A percentile compares a stretch with the other conserved stretches of the same genome.
Evolutionary conservation across 2,888 invertebrate species (phyloP).

Genomic region (Chrysomela aeneicollis): DNA sequence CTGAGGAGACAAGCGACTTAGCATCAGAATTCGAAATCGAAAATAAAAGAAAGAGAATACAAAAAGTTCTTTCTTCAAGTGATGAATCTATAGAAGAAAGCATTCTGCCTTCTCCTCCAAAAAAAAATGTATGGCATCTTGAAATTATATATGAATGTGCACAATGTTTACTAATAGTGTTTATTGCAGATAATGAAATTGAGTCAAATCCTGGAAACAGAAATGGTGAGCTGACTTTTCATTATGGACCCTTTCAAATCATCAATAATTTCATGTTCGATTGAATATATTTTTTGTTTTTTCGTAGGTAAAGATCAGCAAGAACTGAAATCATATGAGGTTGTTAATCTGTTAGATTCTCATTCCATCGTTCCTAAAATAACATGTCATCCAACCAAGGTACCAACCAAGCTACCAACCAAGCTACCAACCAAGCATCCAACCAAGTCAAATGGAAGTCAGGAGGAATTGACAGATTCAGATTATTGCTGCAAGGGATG

Average conservation of each 20-base stretch:
- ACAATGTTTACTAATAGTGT: slow-evolving; percentile 13
- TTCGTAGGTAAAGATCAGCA: slow-evolving; percentile 12
- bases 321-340: slow-evolving; percentile 3
- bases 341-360: slow-evolving; percentile 6
- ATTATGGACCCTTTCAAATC: slow-evolving; percentile 6
- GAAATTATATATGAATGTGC: not conserved
- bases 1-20: slow-evolving; percentile 28
- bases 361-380: not conserved
- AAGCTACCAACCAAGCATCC: too few relatives aligned
- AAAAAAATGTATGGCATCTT: slow-evolving; percentile 9
- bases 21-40: slow-evolving; percentile 15
- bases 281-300: slow-evolving; percentile 2
- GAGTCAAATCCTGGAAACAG: not conserved
- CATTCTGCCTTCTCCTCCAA: slow-evolving; percentile 13
- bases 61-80: slow-evolving; percentile 27
- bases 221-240: slow-evolving; percentile 17
- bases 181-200: slow-evolving; percentile 15
- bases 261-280: not conserved
- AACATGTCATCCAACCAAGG: not conserved
- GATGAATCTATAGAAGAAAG: slow-evolving; percentile 23
- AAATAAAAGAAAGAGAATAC: slow-evolving; percentile 21
- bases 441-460: too few relatives aligned
- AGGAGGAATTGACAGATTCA: too few relatives aligned
- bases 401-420: not conserved
- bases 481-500: slow-evolving; percentile 16